These are phyloP conservation scores for Serranus cabrilla DNA, from an alignment of 2,797 vertebrate species.

Conservation along the genomic window DNA sequence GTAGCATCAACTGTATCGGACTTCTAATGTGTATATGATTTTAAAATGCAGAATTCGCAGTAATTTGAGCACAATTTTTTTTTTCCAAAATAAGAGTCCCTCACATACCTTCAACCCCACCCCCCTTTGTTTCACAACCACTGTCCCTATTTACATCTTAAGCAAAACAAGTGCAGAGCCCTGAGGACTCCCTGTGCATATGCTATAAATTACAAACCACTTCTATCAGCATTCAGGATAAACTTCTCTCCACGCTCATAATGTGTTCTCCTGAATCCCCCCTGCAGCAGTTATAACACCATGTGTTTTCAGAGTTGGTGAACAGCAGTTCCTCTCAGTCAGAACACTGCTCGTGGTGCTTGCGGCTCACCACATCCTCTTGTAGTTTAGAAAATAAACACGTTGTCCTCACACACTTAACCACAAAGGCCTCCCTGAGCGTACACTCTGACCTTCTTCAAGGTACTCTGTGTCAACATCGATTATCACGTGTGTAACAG, in stretches of 20 bases:
- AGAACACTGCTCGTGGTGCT: constrained; percentile 58
- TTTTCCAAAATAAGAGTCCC: constrained; percentile 1
- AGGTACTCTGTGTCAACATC: constrained; percentile 56
- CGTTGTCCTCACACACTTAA: constrained; percentile 75
- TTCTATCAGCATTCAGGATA: constrained; percentile 36
- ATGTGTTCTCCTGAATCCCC: constrained; percentile 23
- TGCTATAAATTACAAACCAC: constrained; percentile 55
- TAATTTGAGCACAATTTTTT: not conserved
- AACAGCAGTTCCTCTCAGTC: constrained; percentile 64
- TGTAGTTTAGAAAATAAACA: constrained; percentile 85
- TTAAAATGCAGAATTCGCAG: not conserved
- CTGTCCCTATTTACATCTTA: not conserved
- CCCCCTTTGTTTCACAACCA: not conserved
- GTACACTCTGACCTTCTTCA: constrained; percentile 76
- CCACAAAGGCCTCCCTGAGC: constrained; percentile 66
- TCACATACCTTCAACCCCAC: no score
- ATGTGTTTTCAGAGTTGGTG: constrained; percentile 60
- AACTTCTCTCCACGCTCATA: not conserved
- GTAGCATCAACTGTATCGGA: not conserved
- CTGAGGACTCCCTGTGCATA: constrained; percentile 11
- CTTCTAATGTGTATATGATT: not conserved
- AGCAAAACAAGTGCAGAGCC: constrained; percentile 32
- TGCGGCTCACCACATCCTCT: constrained; percentile 82
- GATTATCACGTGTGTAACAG: constrained; percentile 44
- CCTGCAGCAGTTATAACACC: constrained; percentile 44